These are phyloP conservation scores for Siniperca chuatsi DNA, from an alignment of 2,113 vertebrate genomes.

Conservation along the genomic window DNA sequence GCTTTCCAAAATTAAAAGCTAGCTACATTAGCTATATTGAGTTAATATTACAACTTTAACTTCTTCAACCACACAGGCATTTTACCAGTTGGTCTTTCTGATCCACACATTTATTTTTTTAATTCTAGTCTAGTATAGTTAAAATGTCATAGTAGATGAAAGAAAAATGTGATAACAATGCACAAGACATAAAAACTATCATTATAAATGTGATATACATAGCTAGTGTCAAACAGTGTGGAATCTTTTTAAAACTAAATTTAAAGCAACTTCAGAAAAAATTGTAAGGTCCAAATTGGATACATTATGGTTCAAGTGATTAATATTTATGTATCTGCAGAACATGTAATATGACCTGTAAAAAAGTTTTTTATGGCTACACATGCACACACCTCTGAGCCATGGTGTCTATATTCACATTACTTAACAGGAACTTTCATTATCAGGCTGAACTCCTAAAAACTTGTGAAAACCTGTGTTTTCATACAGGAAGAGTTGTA, in stretches of 20 bases:
- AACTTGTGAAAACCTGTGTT: neutral
- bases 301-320: neutral
- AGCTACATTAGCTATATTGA: neutral
- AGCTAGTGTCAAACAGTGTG: neutral
- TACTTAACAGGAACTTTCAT: neutral
- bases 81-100: neutral
- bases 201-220: neutral
- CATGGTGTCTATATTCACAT: constrained; percentile 10
- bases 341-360: too few species aligned
- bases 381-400: neutral
- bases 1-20: too few species aligned
- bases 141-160: neutral
- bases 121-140: neutral
- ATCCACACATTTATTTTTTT: neutral
- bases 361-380: neutral
- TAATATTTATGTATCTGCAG: too few species aligned
- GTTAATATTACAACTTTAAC: neutral
- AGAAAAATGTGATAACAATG: neutral
- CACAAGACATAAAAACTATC: neutral
- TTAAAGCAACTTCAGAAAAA: neutral
- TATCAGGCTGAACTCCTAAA: constrained; percentile 3
- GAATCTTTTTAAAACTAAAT: neutral
- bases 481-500: neutral
- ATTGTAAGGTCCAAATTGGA: neutral
- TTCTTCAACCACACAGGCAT: too few species aligned